These are phyloP conservation scores for Coenonympha arcania DNA, from an alignment of 2,888 invertebrate species.

Conservation along the genomic window DNA sequence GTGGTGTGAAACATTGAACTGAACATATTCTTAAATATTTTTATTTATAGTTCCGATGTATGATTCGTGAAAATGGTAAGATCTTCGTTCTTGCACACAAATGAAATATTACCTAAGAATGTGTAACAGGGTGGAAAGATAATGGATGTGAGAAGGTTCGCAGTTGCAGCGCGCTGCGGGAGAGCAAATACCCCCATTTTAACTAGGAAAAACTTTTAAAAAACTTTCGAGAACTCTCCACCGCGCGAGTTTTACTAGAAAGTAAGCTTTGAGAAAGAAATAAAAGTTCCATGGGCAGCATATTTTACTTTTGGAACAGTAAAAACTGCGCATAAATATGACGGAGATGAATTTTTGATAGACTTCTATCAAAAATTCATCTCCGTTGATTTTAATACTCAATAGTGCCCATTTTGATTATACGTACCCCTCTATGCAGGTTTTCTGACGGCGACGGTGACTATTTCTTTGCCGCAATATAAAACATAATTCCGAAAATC, in stretches of 20 bases:
- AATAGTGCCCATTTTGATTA: no score
- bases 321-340: not conserved
- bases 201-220: slow-evolving; percentile 25
- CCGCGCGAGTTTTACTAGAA: slow-evolving; percentile 15
- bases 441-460: no score
- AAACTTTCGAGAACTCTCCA: slow-evolving; percentile 22
- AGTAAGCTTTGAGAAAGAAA: not conserved
- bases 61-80: no score
- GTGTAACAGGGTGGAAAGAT: slow-evolving; percentile 29
- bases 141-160: slow-evolving; percentile 31
- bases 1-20: no score
- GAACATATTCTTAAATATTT: no score
- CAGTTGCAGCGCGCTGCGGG: slow-evolving; percentile 26
- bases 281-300: slow-evolving; percentile 3
- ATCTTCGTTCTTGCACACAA: not conserved
- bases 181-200: slow-evolving; percentile 27
- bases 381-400: no score
- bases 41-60: no score
- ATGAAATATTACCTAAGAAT: slow-evolving; percentile 24
- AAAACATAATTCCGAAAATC: no score
- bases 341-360: not conserved
- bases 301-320: not conserved
- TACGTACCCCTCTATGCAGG: no score
- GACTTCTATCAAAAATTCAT: no score
- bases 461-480: no score